phyloP scores from a whole-genome alignment of 2,113 vertebrate species.

The Lepidothrix coronata region DNA sequence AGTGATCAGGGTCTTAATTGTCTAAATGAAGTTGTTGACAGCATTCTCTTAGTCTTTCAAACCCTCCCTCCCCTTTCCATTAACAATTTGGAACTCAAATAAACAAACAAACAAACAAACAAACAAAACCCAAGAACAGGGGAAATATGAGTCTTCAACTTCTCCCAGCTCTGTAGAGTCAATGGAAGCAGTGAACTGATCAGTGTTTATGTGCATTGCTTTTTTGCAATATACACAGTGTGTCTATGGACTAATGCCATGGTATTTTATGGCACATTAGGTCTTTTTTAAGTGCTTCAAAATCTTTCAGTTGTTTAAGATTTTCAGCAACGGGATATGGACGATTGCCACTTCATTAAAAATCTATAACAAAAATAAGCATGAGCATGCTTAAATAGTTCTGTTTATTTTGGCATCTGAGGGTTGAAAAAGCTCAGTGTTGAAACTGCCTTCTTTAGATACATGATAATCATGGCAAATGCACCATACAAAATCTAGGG shows the following conservation, averaged over 20 bases:
- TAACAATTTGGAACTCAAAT: neutral
- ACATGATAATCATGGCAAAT: conserved; percentile 32
- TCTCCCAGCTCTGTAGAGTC: neutral
- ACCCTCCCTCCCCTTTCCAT: neutral
- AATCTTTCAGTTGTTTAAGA: conserved; percentile 24
- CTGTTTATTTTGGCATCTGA: conserved; percentile 3
- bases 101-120: neutral
- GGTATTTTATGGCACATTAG: conserved; percentile 27
- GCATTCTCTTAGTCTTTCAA: neutral
- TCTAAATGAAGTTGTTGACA: neutral
- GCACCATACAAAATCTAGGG: neutral
- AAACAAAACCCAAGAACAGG: neutral
- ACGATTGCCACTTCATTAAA: neutral
- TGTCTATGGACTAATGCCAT: neutral
- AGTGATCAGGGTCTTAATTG: neutral
- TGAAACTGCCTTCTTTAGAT: conserved; percentile 41
- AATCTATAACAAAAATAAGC: neutral
- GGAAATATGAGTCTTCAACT: conserved; percentile 27
- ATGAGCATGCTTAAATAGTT: neutral
- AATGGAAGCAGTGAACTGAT: neutral
- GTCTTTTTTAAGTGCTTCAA: conserved; percentile 35
- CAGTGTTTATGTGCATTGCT: neutral
- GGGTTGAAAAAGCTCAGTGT: conserved; percentile 20
- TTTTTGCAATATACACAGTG: conserved; percentile 33
- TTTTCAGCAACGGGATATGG: conserved; percentile 15